phyloP scores from a whole-genome alignment of 2,888 invertebrate species.

The Ptychoptera albimana region DNA sequence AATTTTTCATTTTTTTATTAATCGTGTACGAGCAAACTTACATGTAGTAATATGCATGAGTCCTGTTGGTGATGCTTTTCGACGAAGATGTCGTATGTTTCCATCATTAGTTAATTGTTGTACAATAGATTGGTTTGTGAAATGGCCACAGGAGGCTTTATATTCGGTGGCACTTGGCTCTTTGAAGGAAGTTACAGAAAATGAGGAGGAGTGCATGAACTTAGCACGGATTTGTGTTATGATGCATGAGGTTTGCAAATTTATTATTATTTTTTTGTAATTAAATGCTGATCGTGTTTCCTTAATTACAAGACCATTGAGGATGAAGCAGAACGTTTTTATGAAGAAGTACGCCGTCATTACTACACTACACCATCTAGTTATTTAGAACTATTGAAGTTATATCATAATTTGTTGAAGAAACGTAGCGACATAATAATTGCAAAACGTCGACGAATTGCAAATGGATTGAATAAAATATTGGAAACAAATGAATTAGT shows the following conservation, averaged over 20 bases:
- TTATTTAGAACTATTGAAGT: conserved; percentile 69
- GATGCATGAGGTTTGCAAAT: conserved; percentile 44
- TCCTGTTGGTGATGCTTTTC: conserved; percentile 77
- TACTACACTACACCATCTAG: conserved; percentile 88
- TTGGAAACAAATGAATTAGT: conserved; percentile 35
- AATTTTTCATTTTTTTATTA: conserved; percentile 74
- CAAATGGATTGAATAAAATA: conserved; percentile 48
- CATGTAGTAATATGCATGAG: conserved; percentile 84
- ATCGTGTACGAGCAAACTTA: conserved; percentile 63
- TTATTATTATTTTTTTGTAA: neutral
- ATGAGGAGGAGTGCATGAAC: conserved; percentile 32
- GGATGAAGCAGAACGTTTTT: conserved; percentile 57
- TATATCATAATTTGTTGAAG: conserved; percentile 55
- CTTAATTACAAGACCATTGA: conserved; percentile 51
- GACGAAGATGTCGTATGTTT: conserved; percentile 81
- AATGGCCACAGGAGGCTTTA: conserved; percentile 80
- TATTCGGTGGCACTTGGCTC: conserved; percentile 65
- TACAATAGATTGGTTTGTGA: conserved; percentile 88
- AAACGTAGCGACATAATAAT: conserved; percentile 52
- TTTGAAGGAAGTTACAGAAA: conserved; percentile 40
- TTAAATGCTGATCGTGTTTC: neutral
- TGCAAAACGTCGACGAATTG: conserved; percentile 47
- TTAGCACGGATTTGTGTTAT: conserved; percentile 51
- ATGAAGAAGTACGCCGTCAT: conserved; percentile 64
- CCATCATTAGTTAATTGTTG: conserved; percentile 89